Evolutionary conservation across 2,113 vertebrate genomes (phyloP).

Genomic region (Cochlearius cochlearius): DNA sequence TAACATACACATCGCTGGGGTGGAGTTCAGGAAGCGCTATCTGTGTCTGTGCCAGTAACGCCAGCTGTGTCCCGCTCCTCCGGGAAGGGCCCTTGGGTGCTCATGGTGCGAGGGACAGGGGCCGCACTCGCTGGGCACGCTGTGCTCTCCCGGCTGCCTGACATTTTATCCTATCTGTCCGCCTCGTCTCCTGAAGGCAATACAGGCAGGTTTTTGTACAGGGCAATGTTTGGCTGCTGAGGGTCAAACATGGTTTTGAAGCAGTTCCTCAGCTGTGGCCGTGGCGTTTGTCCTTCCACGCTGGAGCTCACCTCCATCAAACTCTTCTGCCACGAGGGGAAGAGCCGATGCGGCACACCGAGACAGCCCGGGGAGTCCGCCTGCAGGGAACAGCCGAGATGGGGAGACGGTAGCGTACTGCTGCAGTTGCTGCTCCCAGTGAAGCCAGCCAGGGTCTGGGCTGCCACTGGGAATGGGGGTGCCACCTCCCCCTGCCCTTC

Average conservation of each 20-base stretch:
- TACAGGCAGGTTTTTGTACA: background rate
- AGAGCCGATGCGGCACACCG: rapidly evolving
- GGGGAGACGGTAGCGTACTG: rapidly evolving
- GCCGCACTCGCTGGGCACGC: rapidly evolving
- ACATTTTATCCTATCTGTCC: rapidly evolving
- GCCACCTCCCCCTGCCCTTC: background rate
- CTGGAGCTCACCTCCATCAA: background rate
- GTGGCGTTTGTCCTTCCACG: rapidly evolving
- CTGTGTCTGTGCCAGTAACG: background rate
- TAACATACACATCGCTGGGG: background rate
- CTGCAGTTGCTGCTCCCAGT: background rate
- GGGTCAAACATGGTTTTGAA: background rate
- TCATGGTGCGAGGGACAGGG: background rate
- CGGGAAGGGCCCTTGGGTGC: background rate
- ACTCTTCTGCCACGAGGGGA: too few species aligned
- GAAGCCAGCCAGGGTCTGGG: background rate
- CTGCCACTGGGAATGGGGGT: background rate
- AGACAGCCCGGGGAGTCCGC: background rate
- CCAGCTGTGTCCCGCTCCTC: background rate
- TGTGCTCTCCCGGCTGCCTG: background rate
- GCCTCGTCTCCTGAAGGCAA: background rate
- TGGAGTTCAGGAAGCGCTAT: background rate
- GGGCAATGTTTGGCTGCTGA: background rate
- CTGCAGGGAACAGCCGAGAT: rapidly evolving
- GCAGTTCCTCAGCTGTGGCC: background rate